Conservation (phyloP, 2,888 invertebrate genomes). For the Podabrus alpinus region DNA sequence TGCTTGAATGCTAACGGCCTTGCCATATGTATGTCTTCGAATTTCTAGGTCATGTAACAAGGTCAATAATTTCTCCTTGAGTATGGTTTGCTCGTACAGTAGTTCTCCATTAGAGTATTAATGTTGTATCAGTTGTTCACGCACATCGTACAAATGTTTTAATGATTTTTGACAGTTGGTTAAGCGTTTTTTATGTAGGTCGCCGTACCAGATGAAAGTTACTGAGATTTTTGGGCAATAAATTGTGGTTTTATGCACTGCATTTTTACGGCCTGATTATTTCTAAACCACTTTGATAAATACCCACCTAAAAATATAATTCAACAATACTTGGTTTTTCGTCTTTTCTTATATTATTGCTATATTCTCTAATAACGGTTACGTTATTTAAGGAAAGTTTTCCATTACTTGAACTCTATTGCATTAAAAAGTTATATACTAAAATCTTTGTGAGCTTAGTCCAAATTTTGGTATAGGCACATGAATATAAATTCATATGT, state of each 20-base stretch:
- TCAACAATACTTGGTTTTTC: constrained; percentile 21
- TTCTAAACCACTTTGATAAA: constrained; percentile 31
- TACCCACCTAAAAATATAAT: constrained; percentile 18
- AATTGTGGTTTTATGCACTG: constrained; percentile 37
- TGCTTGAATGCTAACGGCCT: constrained; percentile 49
- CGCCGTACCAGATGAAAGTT: constrained; percentile 45
- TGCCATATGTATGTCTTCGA: constrained; percentile 55
- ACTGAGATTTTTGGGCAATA: constrained; percentile 39
- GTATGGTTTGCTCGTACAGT: constrained; percentile 39
- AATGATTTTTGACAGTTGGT: constrained; percentile 40
- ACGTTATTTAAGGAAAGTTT: background rate
- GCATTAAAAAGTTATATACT: no score
- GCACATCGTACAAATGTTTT: constrained; percentile 35
- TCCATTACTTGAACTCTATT: background rate
- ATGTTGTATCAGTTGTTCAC: constrained; percentile 28
- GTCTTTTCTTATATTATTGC: constrained; percentile 21
- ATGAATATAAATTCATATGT: no score
- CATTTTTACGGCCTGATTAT: constrained; percentile 46
- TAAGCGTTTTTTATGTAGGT: constrained; percentile 39
- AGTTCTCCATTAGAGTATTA: constrained; percentile 39
- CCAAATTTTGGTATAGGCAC: no score
- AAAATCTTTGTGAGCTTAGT: no score
- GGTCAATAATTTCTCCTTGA: constrained; percentile 57
- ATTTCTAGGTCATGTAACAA: constrained; percentile 60
- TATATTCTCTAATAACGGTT: constrained; percentile 2